phyloP scores from a whole-genome alignment of 2,797 vertebrate species.

The Knipowitschia caucasica region DNA sequence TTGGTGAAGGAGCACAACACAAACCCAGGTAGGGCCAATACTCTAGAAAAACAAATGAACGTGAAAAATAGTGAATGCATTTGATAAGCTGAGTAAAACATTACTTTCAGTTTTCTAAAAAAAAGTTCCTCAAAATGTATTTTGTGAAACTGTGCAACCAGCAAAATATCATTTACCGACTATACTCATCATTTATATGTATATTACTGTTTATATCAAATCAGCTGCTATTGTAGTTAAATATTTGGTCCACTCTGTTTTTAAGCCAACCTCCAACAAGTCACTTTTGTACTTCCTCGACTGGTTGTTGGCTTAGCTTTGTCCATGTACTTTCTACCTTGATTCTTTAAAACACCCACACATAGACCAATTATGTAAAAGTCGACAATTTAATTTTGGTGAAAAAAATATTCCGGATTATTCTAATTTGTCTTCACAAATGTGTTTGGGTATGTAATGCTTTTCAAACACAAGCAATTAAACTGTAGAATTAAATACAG shows the following conservation, averaged over 20 bases:
- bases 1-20: constrained; percentile 78
- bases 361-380: neutral
- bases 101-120: constrained; percentile 27
- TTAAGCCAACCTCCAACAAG: neutral
- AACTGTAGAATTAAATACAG: too few relatives aligned
- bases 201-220: neutral
- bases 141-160: constrained; percentile 18
- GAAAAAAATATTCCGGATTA: neutral
- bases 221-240: neutral
- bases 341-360: neutral
- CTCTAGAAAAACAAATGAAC: constrained; percentile 2
- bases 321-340: neutral
- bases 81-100: neutral
- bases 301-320: neutral
- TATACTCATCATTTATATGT: neutral
- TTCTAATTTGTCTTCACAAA: neutral
- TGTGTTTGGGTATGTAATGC: neutral
- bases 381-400: too few relatives aligned
- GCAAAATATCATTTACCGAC: constrained; percentile 2
- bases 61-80: constrained; percentile 12
- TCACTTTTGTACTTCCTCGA: neutral
- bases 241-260: neutral
- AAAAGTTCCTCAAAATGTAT: constrained; percentile 11
- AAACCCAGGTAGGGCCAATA: constrained; percentile 46
- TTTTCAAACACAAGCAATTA: neutral